Percentiles rank a stretch among this genome's conserved stretches.
Evolutionary conservation across 2,888 invertebrate species (phyloP).

Genomic region (Malthinus flaveolus): DNA sequence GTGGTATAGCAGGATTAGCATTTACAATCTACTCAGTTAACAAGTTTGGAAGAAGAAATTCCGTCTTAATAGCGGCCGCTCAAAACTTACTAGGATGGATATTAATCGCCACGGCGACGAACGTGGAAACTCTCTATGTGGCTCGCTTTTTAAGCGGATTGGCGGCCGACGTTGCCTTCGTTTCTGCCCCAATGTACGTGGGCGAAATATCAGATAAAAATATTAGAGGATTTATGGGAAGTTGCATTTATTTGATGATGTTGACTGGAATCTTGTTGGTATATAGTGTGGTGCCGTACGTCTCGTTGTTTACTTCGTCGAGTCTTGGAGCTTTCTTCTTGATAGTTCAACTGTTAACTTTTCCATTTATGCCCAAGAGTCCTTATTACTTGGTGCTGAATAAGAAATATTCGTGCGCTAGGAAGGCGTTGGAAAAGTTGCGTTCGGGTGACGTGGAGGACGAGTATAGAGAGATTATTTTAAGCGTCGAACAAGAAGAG

Average conservation of each 20-base stretch:
- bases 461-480: slow-evolving; percentile 46
- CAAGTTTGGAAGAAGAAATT: slow-evolving; percentile 45
- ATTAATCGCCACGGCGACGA: slow-evolving; percentile 45
- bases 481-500: slow-evolving; percentile 45
- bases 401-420: slow-evolving; percentile 43
- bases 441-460: slow-evolving; percentile 40
- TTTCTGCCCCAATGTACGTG: slow-evolving; percentile 1
- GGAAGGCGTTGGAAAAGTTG: slow-evolving; percentile 42
- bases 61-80: slow-evolving; percentile 45
- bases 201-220: background rate
- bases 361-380: slow-evolving; percentile 51
- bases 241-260: slow-evolving; percentile 50
- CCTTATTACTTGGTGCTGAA: slow-evolving; percentile 48
- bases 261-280: slow-evolving; percentile 48
- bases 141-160: slow-evolving; percentile 50
- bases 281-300: slow-evolving; percentile 48
- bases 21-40: slow-evolving; percentile 46
- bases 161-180: slow-evolving; percentile 50
- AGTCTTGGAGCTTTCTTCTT: slow-evolving; percentile 44
- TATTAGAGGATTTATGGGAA: background rate
- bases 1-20: slow-evolving; percentile 44
- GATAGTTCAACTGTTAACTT: slow-evolving; percentile 41
- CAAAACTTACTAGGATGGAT: slow-evolving; percentile 47
- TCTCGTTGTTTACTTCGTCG: slow-evolving; percentile 45
- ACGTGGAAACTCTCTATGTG: slow-evolving; percentile 43